Evolutionary conservation across 1,140 invertebrate species (phyloP).

Genomic region (Sitobion miscanthi): DNA sequence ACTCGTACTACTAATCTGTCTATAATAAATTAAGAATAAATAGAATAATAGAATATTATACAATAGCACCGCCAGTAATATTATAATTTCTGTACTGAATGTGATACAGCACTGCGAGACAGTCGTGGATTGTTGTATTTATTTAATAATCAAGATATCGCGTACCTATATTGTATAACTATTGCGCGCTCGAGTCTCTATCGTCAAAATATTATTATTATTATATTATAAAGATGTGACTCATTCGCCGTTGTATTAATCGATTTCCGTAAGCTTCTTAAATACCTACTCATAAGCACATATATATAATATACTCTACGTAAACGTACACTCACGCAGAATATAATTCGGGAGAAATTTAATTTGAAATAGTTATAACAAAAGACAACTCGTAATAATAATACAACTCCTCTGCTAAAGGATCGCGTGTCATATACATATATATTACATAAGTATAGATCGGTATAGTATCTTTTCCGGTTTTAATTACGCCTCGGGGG

Average conservation of each 20-base stretch:
- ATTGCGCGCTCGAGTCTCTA: not conserved
- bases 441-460: not conserved
- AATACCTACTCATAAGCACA: not conserved
- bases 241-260: not conserved
- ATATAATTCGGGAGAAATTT: not conserved
- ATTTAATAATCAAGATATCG: too few species aligned
- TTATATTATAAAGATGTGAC: not conserved
- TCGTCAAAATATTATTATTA: not conserved
- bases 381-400: not conserved
- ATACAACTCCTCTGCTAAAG: not conserved
- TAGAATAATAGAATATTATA: too few species aligned
- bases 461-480: slow-evolving; percentile 23
- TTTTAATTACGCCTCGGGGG: slow-evolving; percentile 30
- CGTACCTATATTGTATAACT: not conserved
- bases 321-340: not conserved
- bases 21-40: too few species aligned
- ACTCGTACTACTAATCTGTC: too few species aligned
- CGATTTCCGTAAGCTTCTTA: slow-evolving; percentile 23
- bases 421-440: not conserved
- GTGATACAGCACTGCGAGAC: not conserved
- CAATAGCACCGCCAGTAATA: too few species aligned
- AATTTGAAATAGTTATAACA: slow-evolving; percentile 35
- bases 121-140: not conserved
- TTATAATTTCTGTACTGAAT: too few species aligned
- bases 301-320: not conserved